Percentiles rank a stretch among this genome's conserved stretches.
phyloP scores from a whole-genome alignment of 2,113 vertebrate species.

The Tachysurus vachellii region DNA sequence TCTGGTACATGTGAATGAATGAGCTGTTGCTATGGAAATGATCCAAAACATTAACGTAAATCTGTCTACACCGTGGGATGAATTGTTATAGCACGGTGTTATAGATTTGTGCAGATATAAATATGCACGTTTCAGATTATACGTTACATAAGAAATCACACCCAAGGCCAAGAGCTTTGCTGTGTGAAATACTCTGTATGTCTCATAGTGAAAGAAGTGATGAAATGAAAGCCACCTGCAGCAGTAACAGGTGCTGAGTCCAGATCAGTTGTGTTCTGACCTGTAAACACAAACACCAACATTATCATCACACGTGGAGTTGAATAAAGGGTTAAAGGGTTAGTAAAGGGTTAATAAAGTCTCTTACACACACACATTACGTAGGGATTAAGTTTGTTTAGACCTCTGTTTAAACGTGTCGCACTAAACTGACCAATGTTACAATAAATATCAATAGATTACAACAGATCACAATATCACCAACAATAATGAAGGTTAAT shows the following conservation, averaged over 20 bases:
- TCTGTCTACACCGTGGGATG: background rate
- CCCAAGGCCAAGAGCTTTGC: background rate
- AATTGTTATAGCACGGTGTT: background rate
- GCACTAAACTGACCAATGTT: too few relatives aligned
- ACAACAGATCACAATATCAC: too few relatives aligned
- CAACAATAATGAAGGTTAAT: too few relatives aligned
- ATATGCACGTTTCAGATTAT: too few relatives aligned
- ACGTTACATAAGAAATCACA: background rate
- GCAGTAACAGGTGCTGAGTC: background rate
- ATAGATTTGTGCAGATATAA: background rate
- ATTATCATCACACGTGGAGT: background rate
- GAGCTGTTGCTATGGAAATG: background rate
- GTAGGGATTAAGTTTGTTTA: accelerated
- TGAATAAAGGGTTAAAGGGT: background rate
- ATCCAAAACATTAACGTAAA: background rate
- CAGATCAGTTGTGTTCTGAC: background rate
- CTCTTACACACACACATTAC: background rate
- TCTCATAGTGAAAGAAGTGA: too few relatives aligned
- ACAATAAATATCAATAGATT: too few relatives aligned
- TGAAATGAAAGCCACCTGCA: background rate
- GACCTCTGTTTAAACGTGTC: too few relatives aligned
- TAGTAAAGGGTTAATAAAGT: too few relatives aligned
- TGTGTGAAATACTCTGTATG: too few relatives aligned
- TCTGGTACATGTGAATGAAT: background rate
- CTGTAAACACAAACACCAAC: background rate